phyloP scores from a whole-genome alignment of 2,888 invertebrate genomes.

The Amblyjoppa proteus region DNA sequence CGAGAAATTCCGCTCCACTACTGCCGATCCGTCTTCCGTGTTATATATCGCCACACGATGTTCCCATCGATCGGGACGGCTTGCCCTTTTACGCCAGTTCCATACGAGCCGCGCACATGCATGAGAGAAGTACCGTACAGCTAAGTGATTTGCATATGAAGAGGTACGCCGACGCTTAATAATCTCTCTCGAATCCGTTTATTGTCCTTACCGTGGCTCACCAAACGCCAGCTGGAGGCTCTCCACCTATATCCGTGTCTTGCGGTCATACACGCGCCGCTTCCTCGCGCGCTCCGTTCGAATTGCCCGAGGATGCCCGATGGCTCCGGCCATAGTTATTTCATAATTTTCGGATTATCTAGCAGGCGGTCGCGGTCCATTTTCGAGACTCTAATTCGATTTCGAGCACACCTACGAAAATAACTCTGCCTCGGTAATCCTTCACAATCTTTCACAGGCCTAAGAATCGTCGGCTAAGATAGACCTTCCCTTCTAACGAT shows the following conservation, averaged over 20 bases:
- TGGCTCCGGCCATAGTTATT: constrained; percentile 36
- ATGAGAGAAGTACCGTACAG: background rate
- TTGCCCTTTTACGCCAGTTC: constrained; percentile 4
- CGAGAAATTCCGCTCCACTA: constrained; percentile 2
- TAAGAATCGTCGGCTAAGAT: background rate
- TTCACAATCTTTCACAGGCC: constrained; percentile 22
- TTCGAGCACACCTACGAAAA: background rate
- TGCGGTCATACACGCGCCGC: background rate
- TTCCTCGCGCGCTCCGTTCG: background rate
- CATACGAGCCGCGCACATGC: background rate
- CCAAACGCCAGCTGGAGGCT: background rate
- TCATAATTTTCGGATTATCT: constrained; percentile 67
- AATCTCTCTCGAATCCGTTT: constrained; percentile 9
- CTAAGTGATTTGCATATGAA: constrained; percentile 44
- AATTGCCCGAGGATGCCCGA: background rate
- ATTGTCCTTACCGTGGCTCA: constrained; percentile 24
- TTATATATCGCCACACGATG: constrained; percentile 32
- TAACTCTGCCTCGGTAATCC: background rate
- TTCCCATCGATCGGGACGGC: constrained; percentile 49
- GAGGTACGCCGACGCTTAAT: constrained; percentile 18
- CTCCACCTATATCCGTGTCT: background rate
- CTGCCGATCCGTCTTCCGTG: constrained; percentile 32
- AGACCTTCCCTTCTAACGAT: no score
- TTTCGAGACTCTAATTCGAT: background rate
- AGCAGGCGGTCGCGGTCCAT: constrained; percentile 1